These are phyloP conservation scores for Solea solea DNA, from an alignment of 2,113 vertebrate species.

Conservation along the genomic window DNA sequence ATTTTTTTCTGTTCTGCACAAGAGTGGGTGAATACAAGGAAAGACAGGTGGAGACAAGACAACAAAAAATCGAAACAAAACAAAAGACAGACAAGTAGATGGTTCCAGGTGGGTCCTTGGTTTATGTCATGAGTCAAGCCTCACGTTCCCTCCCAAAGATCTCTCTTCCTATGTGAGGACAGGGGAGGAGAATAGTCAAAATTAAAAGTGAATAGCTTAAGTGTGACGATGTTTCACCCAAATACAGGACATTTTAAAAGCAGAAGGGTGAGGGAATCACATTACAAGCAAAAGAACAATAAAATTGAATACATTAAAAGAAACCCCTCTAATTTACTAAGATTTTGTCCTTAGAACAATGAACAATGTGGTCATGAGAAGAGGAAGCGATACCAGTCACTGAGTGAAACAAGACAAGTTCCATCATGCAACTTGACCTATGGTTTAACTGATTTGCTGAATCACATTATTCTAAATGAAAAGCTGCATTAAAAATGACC, in stretches of 20 bases:
- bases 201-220: background rate
- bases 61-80: constrained; percentile 41
- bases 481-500: constrained; percentile 21
- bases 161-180: constrained; percentile 60
- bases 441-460: constrained; percentile 43
- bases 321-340: background rate
- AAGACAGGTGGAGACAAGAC: constrained; percentile 22
- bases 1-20: constrained; percentile 45
- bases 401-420: constrained; percentile 41
- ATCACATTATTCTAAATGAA: constrained; percentile 29
- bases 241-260: background rate
- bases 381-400: constrained; percentile 37
- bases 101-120: constrained; percentile 52
- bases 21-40: constrained; percentile 16
- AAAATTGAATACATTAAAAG: background rate
- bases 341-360: constrained; percentile 17
- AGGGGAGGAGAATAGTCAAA: constrained; percentile 9
- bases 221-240: background rate
- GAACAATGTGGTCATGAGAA: constrained; percentile 29
- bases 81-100: constrained; percentile 62
- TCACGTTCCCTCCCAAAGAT: constrained; percentile 70
- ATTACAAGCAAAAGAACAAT: background rate
- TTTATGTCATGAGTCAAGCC: constrained; percentile 66
- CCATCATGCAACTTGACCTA: constrained; percentile 21
- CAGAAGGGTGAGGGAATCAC: background rate